Percentiles rank a stretch among this genome's conserved stretches.
phyloP scores from a whole-genome alignment of 2,888 invertebrate genomes.

The Cantharis lateralis region DNA sequence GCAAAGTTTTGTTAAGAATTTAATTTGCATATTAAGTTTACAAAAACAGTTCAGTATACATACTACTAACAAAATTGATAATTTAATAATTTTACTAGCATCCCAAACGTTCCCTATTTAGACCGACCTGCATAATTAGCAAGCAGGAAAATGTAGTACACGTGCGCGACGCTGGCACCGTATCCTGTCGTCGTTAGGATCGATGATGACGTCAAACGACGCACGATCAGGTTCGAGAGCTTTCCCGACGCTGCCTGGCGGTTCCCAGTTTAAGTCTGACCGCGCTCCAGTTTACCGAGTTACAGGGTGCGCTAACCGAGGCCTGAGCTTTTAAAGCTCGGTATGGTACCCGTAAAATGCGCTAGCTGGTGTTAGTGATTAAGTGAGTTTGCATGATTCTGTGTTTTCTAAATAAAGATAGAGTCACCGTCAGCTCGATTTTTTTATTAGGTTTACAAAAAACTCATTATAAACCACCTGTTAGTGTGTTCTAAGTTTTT shows the following conservation, averaged over 20 bases:
- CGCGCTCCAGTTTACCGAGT: constrained; percentile 40
- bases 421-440: constrained; percentile 15
- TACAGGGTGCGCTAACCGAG: constrained; percentile 43
- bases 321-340: constrained; percentile 25
- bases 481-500: constrained; percentile 23
- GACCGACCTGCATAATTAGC: constrained; percentile 14
- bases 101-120: constrained; percentile 3
- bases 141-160: constrained; percentile 18
- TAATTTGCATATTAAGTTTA: neutral
- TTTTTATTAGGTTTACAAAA: constrained; percentile 14
- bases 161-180: constrained; percentile 19
- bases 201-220: constrained; percentile 36
- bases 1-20: neutral
- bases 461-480: constrained; percentile 35
- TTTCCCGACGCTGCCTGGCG: constrained; percentile 48
- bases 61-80: neutral
- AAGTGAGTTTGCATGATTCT: constrained; percentile 33
- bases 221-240: constrained; percentile 33
- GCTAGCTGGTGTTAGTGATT: constrained; percentile 43
- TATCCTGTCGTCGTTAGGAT: constrained; percentile 30
- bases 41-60: neutral
- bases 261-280: constrained; percentile 48
- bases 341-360: constrained; percentile 41
- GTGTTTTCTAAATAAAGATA: constrained; percentile 30
- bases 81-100: constrained; percentile 4